Evolutionary conservation across 1,140 invertebrate genomes (phyloP).

Genomic region (Pseudoatta argentina): DNA sequence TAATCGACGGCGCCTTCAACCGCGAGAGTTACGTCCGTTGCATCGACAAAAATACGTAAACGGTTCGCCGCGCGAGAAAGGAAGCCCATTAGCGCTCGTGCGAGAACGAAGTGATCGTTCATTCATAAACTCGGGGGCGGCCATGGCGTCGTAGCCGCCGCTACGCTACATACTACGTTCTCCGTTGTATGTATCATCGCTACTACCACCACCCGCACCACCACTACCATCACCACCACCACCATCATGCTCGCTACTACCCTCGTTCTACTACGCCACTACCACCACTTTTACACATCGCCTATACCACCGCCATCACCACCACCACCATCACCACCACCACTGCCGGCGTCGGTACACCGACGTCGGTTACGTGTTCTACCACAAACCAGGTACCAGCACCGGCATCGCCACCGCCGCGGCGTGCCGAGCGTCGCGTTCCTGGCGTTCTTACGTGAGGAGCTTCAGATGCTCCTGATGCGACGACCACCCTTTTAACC

Average conservation of each 20-base stretch:
- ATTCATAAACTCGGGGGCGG: conserved; percentile 81
- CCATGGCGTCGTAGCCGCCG: conserved; percentile 69
- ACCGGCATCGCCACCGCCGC: conserved; percentile 57
- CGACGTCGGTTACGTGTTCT: conserved; percentile 70
- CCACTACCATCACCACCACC: neutral
- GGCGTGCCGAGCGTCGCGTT: conserved; percentile 62
- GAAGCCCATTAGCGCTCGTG: conserved; percentile 78
- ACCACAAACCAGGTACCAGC: conserved; percentile 68
- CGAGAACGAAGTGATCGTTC: conserved; percentile 80
- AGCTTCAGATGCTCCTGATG: conserved; percentile 58
- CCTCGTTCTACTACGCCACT: conserved; percentile 23
- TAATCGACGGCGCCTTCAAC: conserved; percentile 34
- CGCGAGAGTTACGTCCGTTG: conserved; percentile 38
- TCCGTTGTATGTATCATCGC: conserved; percentile 65
- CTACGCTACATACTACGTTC: conserved; percentile 49
- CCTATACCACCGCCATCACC: conserved; percentile 27
- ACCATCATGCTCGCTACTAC: conserved; percentile 12
- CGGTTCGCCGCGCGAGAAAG: conserved; percentile 72
- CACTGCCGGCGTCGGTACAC: conserved; percentile 20
- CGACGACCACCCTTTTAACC: conserved; percentile 13
- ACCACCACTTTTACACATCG: conserved; percentile 59
- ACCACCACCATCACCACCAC: neutral
- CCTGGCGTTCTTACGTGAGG: conserved; percentile 73
- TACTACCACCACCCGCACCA: neutral
- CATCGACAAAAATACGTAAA: conserved; percentile 69